These are phyloP conservation scores for Psittacula echo DNA, from an alignment of 2,797 vertebrate species.

Conservation along the genomic window DNA sequence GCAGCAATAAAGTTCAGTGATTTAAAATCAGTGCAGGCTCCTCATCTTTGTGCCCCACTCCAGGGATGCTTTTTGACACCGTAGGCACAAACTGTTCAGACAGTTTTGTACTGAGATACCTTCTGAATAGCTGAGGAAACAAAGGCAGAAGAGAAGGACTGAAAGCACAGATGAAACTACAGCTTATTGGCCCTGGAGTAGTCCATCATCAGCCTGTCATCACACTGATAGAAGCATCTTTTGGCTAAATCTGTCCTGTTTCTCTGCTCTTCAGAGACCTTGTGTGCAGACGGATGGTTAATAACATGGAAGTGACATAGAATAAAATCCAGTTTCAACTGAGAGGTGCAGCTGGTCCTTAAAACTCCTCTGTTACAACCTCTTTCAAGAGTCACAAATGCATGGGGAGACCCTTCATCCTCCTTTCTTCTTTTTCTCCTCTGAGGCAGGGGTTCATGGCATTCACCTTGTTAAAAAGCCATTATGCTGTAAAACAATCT, in stretches of 20 bases:
- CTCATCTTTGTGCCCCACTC: neutral
- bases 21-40: neutral
- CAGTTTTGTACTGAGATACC: neutral
- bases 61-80: neutral
- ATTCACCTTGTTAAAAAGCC: conserved; percentile 50
- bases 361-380: neutral
- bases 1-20: neutral
- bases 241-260: neutral
- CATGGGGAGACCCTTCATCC: neutral
- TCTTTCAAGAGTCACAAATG: neutral
- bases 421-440: neutral
- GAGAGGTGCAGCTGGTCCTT: neutral
- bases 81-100: neutral
- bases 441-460: neutral
- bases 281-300: neutral
- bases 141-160: neutral
- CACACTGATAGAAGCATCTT: neutral
- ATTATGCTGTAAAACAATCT: conserved; percentile 44
- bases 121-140: neutral
- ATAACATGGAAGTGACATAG: neutral
- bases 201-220: neutral
- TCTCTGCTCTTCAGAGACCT: neutral
- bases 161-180: neutral
- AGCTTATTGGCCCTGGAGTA: neutral
- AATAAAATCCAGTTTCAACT: too few relatives aligned